Conservation (phyloP, 1,140 invertebrate genomes). For the Papilio helenus region DNA sequence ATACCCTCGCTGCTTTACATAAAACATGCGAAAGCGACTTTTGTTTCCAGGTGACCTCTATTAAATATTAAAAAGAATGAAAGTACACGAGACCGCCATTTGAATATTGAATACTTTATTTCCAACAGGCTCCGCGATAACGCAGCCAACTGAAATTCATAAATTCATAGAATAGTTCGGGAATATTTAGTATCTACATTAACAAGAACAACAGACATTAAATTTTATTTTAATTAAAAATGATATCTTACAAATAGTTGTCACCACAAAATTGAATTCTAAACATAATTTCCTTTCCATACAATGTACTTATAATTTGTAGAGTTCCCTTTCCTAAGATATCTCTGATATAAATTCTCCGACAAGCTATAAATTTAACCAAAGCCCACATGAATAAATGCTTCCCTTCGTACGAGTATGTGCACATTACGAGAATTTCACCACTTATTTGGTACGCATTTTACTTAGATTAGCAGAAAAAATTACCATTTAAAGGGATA, state of each 20-base stretch:
- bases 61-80: conserved; percentile 16
- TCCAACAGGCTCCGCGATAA: neutral
- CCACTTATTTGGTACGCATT: neutral
- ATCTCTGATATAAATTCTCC: neutral
- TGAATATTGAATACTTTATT: conserved; percentile 26
- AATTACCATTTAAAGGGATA: neutral
- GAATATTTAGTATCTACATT: neutral
- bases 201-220: no score
- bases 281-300: neutral
- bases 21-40: conserved; percentile 2
- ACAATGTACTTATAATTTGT: conserved; percentile 3
- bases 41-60: conserved; percentile 10
- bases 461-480: neutral
- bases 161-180: conserved; percentile 1
- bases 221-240: no score
- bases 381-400: conserved; percentile 23
- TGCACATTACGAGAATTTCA: conserved; percentile 13
- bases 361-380: conserved; percentile 13
- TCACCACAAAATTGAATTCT: no score
- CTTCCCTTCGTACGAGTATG: neutral
- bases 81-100: conserved; percentile 22
- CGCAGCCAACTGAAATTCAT: neutral
- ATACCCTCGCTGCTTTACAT: neutral
- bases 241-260: no score
- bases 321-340: neutral